Evolutionary conservation across 2,797 vertebrate species (phyloP), one percentile per base, ranked within the genome.

Genomic region (Sebastes matsubarae): DNA sequence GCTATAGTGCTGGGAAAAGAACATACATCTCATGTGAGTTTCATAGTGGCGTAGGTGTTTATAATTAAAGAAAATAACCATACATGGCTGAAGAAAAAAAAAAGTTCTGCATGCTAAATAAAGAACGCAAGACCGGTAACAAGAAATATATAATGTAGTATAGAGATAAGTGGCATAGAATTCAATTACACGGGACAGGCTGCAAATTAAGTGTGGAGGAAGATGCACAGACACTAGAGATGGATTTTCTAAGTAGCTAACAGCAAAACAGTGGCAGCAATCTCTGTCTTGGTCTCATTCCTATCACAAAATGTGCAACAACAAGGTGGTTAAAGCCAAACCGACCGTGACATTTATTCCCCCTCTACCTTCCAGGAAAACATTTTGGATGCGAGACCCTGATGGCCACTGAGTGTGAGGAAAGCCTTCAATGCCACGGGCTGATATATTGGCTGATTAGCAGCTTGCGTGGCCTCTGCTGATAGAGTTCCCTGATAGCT

Each of bases 381-480:
- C 55, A 78, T 72, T 71, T 81, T 72, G 61, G 75, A 78, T 71
- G 55, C 10, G 13, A 55, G 74, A 64, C 65, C 75, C 73, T 75
- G 84, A 85, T 71, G 80, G 75, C 68, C 73, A 42, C 24, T n/a
- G 64, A 76, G 74, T 72, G 61, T 68, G 81, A 81, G 75, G 57
- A 79, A 76, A 87, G 69, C 86, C 79, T 79, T 72, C 77, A 73
- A 85, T 74, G 77, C 87, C 80, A 75, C 50, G 30, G 61, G 87
- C 78, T 87, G 91, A 93, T 73, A 29, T 75, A 81, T 81, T 68
- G 66, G 80, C 90, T 86, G 89, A 93, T 95, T 83, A 90, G 80
- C 82, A 64, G 80, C 87, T 81, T 36, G 80, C 82, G 13, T 76
- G 85, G 77, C 82, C 54, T 72, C 77, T 57, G 73, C 79, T 89